These are phyloP conservation scores for Pygoscelis antarcticus DNA, from an alignment of 2,113 vertebrate genomes.

Conservation along the genomic window DNA sequence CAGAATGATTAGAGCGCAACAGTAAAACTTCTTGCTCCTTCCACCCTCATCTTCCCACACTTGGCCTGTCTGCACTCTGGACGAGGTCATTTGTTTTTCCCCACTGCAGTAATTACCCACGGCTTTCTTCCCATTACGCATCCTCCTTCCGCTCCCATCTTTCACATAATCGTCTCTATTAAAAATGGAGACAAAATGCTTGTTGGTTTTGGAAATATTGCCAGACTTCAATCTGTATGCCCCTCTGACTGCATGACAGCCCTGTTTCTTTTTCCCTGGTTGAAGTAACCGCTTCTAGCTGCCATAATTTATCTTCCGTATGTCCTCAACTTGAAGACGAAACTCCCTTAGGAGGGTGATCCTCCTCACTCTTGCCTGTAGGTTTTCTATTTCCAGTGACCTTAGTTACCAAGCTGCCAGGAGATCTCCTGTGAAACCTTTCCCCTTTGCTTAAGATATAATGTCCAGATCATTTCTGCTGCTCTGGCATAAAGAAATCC, in stretches of 20 bases:
- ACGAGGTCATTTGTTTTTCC: rapidly evolving
- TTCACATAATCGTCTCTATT: neutral
- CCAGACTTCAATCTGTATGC: neutral
- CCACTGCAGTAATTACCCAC: neutral
- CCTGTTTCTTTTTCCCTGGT: neutral
- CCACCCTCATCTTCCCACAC: neutral
- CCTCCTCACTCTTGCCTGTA: neutral
- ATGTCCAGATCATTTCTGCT: neutral
- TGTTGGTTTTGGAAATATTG: neutral
- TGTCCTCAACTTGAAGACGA: neutral
- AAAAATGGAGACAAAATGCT: neutral
- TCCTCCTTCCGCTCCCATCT: neutral
- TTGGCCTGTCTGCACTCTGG: neutral
- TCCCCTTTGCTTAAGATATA: neutral
- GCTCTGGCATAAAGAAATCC: neutral
- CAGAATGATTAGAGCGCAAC: neutral
- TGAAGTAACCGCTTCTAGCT: neutral
- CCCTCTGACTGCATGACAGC: neutral
- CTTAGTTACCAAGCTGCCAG: neutral
- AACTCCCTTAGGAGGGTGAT: neutral
- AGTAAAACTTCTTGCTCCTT: neutral
- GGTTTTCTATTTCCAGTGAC: neutral
- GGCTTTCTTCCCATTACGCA: neutral
- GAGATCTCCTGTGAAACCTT: neutral
- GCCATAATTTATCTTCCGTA: neutral